These are phyloP conservation scores for Scotopteryx bipunctaria DNA, from an alignment of 2,888 invertebrate genomes.

Conservation along the genomic window DNA sequence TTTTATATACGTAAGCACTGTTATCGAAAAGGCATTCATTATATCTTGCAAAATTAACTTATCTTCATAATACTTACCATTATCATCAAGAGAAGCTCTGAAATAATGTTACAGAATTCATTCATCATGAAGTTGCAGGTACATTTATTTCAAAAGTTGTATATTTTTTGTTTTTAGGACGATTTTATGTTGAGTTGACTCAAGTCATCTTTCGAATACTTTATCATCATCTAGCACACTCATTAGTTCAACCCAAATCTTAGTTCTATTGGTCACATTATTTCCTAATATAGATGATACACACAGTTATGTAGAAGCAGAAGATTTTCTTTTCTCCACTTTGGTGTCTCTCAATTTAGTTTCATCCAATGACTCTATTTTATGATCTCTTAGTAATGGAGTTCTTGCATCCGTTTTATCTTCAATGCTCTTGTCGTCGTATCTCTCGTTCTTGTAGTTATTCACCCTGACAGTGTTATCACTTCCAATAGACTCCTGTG, in stretches of 20 bases:
- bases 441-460: slow-evolving; percentile 70
- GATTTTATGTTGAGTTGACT: slow-evolving; percentile 23
- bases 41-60: slow-evolving; percentile 31
- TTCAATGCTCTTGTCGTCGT: slow-evolving; percentile 60
- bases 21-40: slow-evolving; percentile 35
- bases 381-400: slow-evolving; percentile 72
- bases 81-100: slow-evolving; percentile 31
- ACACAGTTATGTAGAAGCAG: slow-evolving; percentile 72
- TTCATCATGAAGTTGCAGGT: slow-evolving; percentile 15
- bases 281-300: slow-evolving; percentile 19
- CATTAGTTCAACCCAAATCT: slow-evolving; percentile 37
- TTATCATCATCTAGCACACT: slow-evolving; percentile 29
- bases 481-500: slow-evolving; percentile 67
- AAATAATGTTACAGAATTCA: slow-evolving; percentile 22
- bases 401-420: slow-evolving; percentile 75
- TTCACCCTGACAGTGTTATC: slow-evolving; percentile 66
- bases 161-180: slow-evolving; percentile 22
- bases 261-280: slow-evolving; percentile 63
- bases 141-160: slow-evolving; percentile 28
- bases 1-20: slow-evolving; percentile 40
- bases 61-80: slow-evolving; percentile 28
- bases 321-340: slow-evolving; percentile 75
- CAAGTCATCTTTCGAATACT: slow-evolving; percentile 14
- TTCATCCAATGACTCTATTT: slow-evolving; percentile 77
- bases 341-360: slow-evolving; percentile 73